Base-by-base conservation (phyloP, 2,888 invertebrate genomes). In the Harmothoe impar region DNA sequence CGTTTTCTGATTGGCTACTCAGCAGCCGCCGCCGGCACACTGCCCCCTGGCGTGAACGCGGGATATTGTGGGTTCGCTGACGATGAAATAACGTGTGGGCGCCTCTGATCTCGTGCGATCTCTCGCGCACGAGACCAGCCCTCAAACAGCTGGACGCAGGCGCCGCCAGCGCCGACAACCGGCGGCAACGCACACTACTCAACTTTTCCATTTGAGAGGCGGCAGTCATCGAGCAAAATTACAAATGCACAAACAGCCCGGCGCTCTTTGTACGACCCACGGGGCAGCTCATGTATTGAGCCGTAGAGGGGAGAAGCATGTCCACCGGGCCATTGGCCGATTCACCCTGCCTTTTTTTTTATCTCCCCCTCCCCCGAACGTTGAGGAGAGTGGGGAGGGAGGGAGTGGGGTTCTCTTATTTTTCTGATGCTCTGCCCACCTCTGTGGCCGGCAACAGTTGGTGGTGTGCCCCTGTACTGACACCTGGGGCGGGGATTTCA, bases 191-290 rank as follows among this genome's bases (percentile, higher is more conserved):
- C 23, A 20, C 51, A 35, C 84, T 33, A 84, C 84, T 29, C 84
- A 84, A 84, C 84, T 84, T 84, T 84, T 84, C 84, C 84, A 84
- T 84, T 84, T 84, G 84, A 84, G 84, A 84, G 43, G 43, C 84
- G 51, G 23, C 51, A 29, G 84, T 51, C 84, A 84, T 84, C 51
- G 84, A 84, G 84, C 84, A 84, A 84, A 84, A 84, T 84, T 84
- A 84, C 84, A 84, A 35, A 84, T 43, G 43, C 43, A n/a, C 84
- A 84, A 84, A 84, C 84, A 84, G 51, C 15, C 5, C 20, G n/a
- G 5, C 5, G 51, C 43, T 33, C 84, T 84, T 84, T 84, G 43
- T 84, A 43, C n/a, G 84, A 33, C 43, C 35, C 84, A 43, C 23
- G 84, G 51, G 33, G 51, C 43, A 43, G 84, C 78, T 29, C 78